Percentiles rank a stretch among this genome's conserved stretches.
These are phyloP conservation scores for Priocnemis perturbator DNA, from an alignment of 2,888 invertebrate species.

Conservation along the genomic window DNA sequence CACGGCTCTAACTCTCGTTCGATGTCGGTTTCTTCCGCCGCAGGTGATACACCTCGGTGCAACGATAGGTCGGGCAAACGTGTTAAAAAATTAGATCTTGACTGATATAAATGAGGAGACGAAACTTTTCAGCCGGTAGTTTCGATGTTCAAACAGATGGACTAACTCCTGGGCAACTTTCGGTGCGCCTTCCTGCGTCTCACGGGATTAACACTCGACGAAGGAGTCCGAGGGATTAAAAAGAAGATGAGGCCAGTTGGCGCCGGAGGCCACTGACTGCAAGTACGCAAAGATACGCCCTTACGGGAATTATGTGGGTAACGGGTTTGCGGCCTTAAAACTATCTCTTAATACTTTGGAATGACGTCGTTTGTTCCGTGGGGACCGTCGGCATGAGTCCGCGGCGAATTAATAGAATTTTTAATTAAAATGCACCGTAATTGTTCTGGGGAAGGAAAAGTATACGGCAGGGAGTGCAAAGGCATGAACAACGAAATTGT, in stretches of 20 bases:
- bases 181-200: constrained; percentile 1
- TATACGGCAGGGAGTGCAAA: constrained; percentile 33
- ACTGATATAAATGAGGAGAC: background rate
- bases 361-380: constrained; percentile 37
- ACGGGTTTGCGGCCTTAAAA: constrained; percentile 43
- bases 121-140: background rate
- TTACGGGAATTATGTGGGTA: constrained; percentile 35
- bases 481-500: constrained; percentile 40
- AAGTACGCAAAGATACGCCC: constrained; percentile 12
- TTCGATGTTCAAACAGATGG: constrained; percentile 16
- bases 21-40: background rate
- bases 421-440: constrained; percentile 69
- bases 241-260: constrained; percentile 27
- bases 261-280: constrained; percentile 8
- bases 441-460: constrained; percentile 52
- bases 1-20: no score
- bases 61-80: no score
- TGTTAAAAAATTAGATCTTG: background rate
- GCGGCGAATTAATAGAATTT: constrained; percentile 68
- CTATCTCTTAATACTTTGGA: constrained; percentile 51
- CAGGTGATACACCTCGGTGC: no score
- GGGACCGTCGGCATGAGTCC: constrained; percentile 33
- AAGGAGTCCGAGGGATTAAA: constrained; percentile 37
- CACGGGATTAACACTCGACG: constrained; percentile 34
- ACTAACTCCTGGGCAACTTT: constrained; percentile 1